These are phyloP conservation scores for Zapus hudsonius DNA, from an alignment of 2,113 vertebrate genomes.

Conservation along the genomic window DNA sequence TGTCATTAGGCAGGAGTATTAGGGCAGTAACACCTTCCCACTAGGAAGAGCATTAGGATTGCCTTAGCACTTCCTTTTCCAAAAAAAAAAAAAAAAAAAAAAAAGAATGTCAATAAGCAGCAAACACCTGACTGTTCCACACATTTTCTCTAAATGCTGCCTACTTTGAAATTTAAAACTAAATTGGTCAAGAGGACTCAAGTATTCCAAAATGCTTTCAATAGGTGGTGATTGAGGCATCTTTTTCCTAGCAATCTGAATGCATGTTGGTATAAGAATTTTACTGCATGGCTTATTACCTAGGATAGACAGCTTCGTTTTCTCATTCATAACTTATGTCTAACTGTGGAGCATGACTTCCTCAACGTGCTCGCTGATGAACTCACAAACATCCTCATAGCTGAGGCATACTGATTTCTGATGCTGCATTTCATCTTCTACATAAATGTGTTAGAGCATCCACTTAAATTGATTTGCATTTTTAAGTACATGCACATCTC, in stretches of 20 bases:
- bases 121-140: background rate
- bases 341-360: background rate
- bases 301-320: background rate
- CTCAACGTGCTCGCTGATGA: background rate
- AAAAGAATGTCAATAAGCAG: background rate
- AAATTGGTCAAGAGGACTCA: background rate
- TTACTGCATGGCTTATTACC: background rate
- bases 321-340: background rate
- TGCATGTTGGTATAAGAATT: background rate
- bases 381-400: background rate
- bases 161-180: conserved; percentile 21
- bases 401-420: background rate
- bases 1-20: background rate
- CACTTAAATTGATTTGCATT: background rate
- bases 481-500: background rate
- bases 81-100: no score
- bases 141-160: background rate
- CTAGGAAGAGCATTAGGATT: no score
- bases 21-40: background rate
- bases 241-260: conserved; percentile 27
- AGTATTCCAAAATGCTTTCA: conserved; percentile 35
- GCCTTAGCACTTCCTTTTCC: no score
- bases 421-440: background rate
- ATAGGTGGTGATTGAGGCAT: background rate
- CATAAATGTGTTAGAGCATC: background rate